Evolutionary conservation across 1,140 invertebrate species (phyloP).

Genomic region (Zophobas morio): DNA sequence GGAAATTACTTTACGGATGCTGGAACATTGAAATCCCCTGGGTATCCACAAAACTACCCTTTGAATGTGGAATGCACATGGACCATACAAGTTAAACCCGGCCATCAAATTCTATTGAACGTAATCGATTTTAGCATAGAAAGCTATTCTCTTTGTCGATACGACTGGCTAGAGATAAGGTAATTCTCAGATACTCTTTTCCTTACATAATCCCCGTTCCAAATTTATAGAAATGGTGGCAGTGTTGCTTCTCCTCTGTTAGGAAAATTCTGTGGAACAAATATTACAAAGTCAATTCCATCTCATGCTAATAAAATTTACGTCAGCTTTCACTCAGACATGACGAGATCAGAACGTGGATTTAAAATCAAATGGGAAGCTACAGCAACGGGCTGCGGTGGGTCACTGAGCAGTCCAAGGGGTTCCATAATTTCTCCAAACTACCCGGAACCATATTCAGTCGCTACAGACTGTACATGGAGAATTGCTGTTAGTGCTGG

Average conservation of each 20-base stretch:
- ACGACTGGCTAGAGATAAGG: conserved; percentile 87
- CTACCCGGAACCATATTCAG: conserved; percentile 76
- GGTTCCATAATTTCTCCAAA: conserved; percentile 87
- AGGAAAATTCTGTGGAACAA: conserved; percentile 79
- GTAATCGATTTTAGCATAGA: conserved; percentile 77
- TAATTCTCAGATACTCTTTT: conserved; percentile 64
- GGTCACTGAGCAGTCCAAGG: conserved; percentile 73
- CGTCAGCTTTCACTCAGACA: conserved; percentile 81
- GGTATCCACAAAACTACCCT: conserved; percentile 81
- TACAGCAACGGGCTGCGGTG: conserved; percentile 84
- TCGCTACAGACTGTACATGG: conserved; percentile 83
- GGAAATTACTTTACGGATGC: conserved; percentile 77
- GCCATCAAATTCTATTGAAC: conserved; percentile 81
- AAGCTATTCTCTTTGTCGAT: conserved; percentile 70
- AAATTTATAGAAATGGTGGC: conserved; percentile 78
- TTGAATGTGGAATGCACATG: conserved; percentile 80
- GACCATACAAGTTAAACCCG: conserved; percentile 78
- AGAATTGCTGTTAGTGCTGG: conserved; percentile 83
- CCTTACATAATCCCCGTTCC: conserved; percentile 9
- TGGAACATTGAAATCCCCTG: conserved; percentile 82
- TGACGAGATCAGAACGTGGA: conserved; percentile 71
- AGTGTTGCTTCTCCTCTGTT: conserved; percentile 78
- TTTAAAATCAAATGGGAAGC: conserved; percentile 83
- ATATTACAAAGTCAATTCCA: conserved; percentile 74
- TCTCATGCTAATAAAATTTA: conserved; percentile 80